Base-by-base conservation (phyloP, 2,888 invertebrate genomes). In the Pandemis heparana region DNA sequence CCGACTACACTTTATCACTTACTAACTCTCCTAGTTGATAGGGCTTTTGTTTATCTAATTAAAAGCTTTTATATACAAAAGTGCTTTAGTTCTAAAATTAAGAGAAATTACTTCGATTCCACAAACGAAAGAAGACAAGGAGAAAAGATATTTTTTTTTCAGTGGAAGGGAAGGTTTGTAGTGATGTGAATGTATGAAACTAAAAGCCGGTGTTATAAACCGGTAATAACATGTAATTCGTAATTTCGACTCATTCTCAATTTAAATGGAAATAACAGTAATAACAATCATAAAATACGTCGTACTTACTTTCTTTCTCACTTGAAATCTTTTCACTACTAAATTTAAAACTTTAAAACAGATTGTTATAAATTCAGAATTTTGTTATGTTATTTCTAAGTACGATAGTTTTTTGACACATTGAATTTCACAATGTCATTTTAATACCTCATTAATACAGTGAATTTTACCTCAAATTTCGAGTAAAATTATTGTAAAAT, bases 1-100 rank as follows among this genome's bases (percentile, higher is more conserved):
- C 72, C 67, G 65, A 78, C 79, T 79, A 81, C 80, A 80, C 75
- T 77, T 77, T 79, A 81, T 82, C 84, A 83, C 81, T 85, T 80
- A 82, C 79, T 80, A 78, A 14, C 70, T 63, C 66, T 81, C 75
- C 79, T 53, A 80, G 80, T 80, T 80, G 77, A 79, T 32, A 70
- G 16, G 38, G 73, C 74, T 67, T 79, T 74, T 75, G 79, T 82
- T 81, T 84, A 80, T 80, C 80, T 80, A 77, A 79, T 65, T 61
- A 64, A 60, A 18, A 69, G 53, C 39, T 68, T 74, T 65, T 61
- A 61, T 74, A 70, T 61, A 74, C 69, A 74, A 74, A 70, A 38
- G 41, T 51, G 32, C 53, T 51, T 43, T 65, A 39, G 60, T 53
- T 70, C 65, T 65, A 65, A 73, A 73, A 62, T 72, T 62, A 67